These are phyloP conservation scores for Chloroceryle aenea DNA, from an alignment of 2,113 vertebrate genomes.

Conservation along the genomic window DNA sequence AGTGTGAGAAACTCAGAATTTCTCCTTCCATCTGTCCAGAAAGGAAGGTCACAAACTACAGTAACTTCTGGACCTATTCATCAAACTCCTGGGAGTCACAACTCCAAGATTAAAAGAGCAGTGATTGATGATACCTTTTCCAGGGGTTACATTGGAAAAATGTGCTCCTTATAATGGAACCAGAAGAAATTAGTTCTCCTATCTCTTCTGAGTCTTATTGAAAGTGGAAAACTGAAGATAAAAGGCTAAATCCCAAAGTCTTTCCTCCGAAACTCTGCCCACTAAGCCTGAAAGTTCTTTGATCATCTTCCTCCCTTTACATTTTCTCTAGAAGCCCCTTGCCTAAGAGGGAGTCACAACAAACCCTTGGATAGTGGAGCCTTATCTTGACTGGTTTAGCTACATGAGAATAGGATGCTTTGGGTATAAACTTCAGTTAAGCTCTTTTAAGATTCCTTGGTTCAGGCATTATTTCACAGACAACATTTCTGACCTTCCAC, in stretches of 20 bases:
- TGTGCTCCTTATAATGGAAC: constrained; percentile 54
- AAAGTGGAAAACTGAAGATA: constrained; percentile 39
- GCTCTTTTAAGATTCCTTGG: neutral
- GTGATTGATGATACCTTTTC: constrained; percentile 69
- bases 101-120: constrained; percentile 59
- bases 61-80: constrained; percentile 65
- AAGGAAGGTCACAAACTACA: constrained; percentile 62
- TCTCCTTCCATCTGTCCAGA: constrained; percentile 51
- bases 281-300: neutral
- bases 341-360: neutral
- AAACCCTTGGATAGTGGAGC: neutral
- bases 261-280: neutral
- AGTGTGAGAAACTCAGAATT: constrained; percentile 43
- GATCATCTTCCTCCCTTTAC: neutral
- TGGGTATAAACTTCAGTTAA: neutral
- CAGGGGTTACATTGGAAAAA: constrained; percentile 60
- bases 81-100: constrained; percentile 66
- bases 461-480: neutral
- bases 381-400: neutral
- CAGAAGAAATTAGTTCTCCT: constrained; percentile 61
- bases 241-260: constrained; percentile 3
- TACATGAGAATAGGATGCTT: neutral
- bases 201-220: neutral
- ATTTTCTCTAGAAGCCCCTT: neutral
- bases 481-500: neutral